A percentile compares a stretch with the other conserved stretches of the same genome.
These are phyloP conservation scores for Brachionus asplanchnoidis DNA, from an alignment of 1,140 invertebrate species.

Conservation along the genomic window DNA sequence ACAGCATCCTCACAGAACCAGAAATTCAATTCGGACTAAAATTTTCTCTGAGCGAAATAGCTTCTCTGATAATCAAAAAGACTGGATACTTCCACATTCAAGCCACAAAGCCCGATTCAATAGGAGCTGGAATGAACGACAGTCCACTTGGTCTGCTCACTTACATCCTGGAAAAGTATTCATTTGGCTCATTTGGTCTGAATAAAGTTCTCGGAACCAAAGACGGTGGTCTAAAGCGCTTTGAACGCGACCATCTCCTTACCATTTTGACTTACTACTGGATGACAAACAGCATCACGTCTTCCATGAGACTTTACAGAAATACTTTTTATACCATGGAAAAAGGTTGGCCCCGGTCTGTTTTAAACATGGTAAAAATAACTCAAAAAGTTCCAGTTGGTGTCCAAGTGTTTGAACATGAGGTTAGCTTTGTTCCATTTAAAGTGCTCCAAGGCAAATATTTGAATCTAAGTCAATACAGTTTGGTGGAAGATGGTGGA, in stretches of 20 bases:
- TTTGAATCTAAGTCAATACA: conserved; percentile 52
- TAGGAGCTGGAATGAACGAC: conserved; percentile 58
- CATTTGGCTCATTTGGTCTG: conserved; percentile 65
- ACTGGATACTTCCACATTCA: conserved; percentile 77
- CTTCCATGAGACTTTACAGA: conserved; percentile 70
- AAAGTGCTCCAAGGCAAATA: conserved; percentile 48
- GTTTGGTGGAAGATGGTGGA: conserved; percentile 62
- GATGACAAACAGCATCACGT: conserved; percentile 69
- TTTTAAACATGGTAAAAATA: conserved; percentile 39
- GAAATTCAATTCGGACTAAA: conserved; percentile 58
- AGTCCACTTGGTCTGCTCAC: conserved; percentile 69
- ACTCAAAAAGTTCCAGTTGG: conserved; percentile 54
- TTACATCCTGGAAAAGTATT: conserved; percentile 81
- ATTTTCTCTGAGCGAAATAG: conserved; percentile 59
- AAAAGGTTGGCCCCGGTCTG: conserved; percentile 58
- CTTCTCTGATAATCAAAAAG: conserved; percentile 62
- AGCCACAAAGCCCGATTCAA: conserved; percentile 81
- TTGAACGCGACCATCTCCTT: conserved; percentile 68
- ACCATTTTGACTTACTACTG: conserved; percentile 87
- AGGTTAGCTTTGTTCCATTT: conserved; percentile 49
- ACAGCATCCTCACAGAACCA: conserved; percentile 65
- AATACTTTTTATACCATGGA: conserved; percentile 62
- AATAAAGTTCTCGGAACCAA: conserved; percentile 59
- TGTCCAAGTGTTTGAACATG: conserved; percentile 54
- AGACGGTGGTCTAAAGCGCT: conserved; percentile 64